Evolutionary conservation across 1,140 invertebrate genomes (phyloP).

Genomic region (Drosophila nebulosa): DNA sequence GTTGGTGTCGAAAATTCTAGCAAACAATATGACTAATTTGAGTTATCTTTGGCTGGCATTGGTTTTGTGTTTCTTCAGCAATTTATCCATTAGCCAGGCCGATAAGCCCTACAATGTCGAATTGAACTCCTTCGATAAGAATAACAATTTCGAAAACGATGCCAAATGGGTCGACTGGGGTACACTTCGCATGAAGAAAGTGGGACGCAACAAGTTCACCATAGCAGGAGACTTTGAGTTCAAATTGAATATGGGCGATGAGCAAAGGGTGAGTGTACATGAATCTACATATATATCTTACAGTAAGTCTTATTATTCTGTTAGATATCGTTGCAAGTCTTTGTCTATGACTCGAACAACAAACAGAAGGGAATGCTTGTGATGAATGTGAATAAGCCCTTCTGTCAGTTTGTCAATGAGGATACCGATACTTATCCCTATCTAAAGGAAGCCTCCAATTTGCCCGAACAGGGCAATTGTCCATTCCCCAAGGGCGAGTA

Average conservation of each 20-base stretch:
- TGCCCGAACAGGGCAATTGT: slow-evolving; percentile 50
- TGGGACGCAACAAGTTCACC: slow-evolving; percentile 47
- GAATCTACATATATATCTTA: neutral
- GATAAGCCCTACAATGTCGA: slow-evolving; percentile 57
- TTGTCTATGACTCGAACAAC: slow-evolving; percentile 30
- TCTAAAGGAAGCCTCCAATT: slow-evolving; percentile 39
- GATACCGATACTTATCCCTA: slow-evolving; percentile 61
- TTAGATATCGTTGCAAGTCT: slow-evolving; percentile 47
- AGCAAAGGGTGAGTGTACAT: slow-evolving; percentile 40
- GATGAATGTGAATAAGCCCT: slow-evolving; percentile 57
- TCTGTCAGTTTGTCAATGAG: slow-evolving; percentile 65
- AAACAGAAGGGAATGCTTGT: slow-evolving; percentile 46
- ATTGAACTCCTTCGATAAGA: slow-evolving; percentile 46
- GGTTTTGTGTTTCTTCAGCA: neutral
- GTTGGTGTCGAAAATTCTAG: neutral
- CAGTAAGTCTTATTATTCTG: too few relatives aligned
- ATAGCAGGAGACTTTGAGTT: slow-evolving; percentile 52
- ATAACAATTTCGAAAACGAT: slow-evolving; percentile 27
- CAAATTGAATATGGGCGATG: slow-evolving; percentile 52
- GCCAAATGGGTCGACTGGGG: slow-evolving; percentile 61
- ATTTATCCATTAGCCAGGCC: neutral
- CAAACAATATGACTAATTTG: slow-evolving; percentile 8
- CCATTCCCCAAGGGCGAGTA: slow-evolving; percentile 61
- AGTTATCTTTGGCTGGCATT: slow-evolving; percentile 1
- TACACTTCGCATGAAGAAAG: slow-evolving; percentile 59